Evolutionary conservation across 2,888 invertebrate genomes (phyloP).

Genomic region (Orthosia gracilis): DNA sequence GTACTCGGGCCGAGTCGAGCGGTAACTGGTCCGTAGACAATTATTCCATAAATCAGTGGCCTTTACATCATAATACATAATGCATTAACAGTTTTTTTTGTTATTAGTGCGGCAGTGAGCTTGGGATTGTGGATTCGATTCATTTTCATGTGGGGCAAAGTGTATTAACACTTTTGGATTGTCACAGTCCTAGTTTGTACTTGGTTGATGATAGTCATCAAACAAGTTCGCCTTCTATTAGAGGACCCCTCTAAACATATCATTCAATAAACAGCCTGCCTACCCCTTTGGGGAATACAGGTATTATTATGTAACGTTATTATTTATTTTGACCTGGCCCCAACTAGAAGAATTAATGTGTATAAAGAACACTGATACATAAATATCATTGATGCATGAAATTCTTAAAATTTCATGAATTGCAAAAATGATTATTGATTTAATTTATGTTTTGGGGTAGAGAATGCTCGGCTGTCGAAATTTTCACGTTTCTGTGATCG

Average conservation of each 20-base stretch:
- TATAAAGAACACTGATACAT: neutral
- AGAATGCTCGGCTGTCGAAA: neutral
- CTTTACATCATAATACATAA: conserved; percentile 34
- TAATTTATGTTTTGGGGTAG: conserved; percentile 41
- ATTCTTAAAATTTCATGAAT: conserved; percentile 3
- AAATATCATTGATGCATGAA: conserved; percentile 1
- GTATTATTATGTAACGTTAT: neutral
- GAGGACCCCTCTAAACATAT: too few species aligned
- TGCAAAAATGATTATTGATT: conserved; percentile 1
- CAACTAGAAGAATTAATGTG: neutral
- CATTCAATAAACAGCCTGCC: neutral
- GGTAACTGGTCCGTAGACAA: conserved; percentile 24
- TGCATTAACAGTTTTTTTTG: neutral
- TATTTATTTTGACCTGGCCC: neutral
- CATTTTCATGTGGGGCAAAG: too few species aligned
- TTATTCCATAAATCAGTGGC: conserved; percentile 52
- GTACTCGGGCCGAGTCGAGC: neutral
- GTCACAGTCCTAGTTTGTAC: too few species aligned
- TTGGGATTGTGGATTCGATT: neutral
- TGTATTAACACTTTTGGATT: too few species aligned
- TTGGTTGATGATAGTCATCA: too few species aligned
- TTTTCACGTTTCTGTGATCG: neutral
- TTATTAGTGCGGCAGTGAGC: neutral
- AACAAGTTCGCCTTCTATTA: too few species aligned
- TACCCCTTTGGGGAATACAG: neutral